Evolutionary conservation across 2,113 vertebrate species (phyloP).

Genomic region (Struthidea cinerea): DNA sequence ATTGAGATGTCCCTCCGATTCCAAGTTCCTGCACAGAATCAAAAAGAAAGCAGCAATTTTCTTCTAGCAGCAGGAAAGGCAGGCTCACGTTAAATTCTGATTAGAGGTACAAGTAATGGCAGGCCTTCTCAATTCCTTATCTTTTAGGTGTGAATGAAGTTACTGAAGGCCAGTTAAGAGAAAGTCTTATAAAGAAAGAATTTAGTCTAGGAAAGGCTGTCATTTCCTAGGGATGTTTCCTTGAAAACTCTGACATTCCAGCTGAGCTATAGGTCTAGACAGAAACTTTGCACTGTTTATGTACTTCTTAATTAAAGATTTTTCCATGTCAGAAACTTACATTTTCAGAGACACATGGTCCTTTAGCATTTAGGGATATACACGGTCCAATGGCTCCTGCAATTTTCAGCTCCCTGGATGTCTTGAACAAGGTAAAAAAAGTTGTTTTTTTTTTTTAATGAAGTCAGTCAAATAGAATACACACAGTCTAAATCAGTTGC

Average conservation of each 20-base stretch:
- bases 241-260: not conserved
- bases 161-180: not conserved
- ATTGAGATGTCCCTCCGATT: slow-evolving; percentile 89
- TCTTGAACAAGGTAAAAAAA: slow-evolving; percentile 70
- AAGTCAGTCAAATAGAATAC: not conserved
- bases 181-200: not conserved
- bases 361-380: slow-evolving; percentile 87
- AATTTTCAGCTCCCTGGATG: slow-evolving; percentile 91
- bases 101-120: not conserved
- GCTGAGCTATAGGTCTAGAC: not conserved
- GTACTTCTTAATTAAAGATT: not conserved
- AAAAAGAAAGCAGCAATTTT: not conserved
- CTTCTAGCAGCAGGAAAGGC: not conserved
- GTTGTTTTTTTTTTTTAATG: not conserved
- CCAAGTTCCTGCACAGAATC: slow-evolving; percentile 84
- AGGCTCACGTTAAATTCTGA: not conserved
- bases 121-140: not conserved
- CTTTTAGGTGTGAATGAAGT: not conserved
- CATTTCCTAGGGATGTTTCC: not conserved
- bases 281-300: not conserved
- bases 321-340: slow-evolving; percentile 72
- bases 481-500: not conserved
- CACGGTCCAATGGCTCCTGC: slow-evolving; percentile 91
- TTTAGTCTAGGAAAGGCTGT: not conserved
- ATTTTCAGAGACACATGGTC: slow-evolving; percentile 89